phyloP scores from a whole-genome alignment of 2,797 vertebrate genomes.

The Heliangelus exortis region DNA sequence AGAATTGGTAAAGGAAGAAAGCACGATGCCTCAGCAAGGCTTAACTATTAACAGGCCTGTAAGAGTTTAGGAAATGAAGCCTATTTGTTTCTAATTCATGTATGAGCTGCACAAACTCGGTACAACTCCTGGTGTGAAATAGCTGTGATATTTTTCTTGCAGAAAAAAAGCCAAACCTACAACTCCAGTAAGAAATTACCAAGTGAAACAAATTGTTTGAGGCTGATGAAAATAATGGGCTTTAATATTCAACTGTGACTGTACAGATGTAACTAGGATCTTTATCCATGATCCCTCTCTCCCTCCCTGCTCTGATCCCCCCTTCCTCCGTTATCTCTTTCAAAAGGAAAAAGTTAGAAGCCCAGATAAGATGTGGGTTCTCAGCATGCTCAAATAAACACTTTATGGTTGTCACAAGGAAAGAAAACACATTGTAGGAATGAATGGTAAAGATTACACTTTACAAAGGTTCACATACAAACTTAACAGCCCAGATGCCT shows the following conservation, averaged over 20 bases:
- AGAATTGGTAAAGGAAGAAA: conserved; percentile 1
- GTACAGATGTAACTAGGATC: conserved; percentile 1
- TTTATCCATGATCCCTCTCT: conserved; percentile 34
- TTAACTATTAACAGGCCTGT: conserved; percentile 55
- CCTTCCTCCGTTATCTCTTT: conserved; percentile 42
- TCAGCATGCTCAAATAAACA: conserved; percentile 61
- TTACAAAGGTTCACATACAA: background rate
- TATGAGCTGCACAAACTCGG: background rate
- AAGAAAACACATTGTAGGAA: conserved; percentile 45
- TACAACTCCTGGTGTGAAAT: background rate
- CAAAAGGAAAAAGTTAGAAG: conserved; percentile 63
- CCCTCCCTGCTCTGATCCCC: background rate
- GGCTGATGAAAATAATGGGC: background rate
- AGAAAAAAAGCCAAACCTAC: background rate
- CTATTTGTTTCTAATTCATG: conserved; percentile 45
- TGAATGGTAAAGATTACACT: background rate
- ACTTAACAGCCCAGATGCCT: background rate
- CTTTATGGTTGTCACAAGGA: conserved; percentile 7
- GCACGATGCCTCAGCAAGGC: background rate
- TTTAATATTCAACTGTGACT: conserved; percentile 20
- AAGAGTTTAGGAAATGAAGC: conserved; percentile 32
- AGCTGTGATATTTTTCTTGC: background rate
- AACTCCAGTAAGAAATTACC: background rate
- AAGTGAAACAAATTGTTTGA: background rate
- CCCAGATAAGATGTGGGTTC: conserved; percentile 68